These are phyloP conservation scores for Polyommatus iphigenia DNA, from an alignment of 2,888 invertebrate genomes.

Conservation along the genomic window DNA sequence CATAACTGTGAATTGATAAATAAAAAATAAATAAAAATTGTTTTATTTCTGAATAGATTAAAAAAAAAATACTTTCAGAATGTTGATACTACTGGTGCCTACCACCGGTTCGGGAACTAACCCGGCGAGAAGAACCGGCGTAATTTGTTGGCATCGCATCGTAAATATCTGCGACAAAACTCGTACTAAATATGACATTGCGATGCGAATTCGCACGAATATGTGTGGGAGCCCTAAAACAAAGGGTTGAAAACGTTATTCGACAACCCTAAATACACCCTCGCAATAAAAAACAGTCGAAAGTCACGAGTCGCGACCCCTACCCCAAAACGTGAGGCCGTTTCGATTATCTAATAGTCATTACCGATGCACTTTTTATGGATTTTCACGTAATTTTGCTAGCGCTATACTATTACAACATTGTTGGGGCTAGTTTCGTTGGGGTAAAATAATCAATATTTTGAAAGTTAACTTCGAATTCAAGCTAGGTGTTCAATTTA, in stretches of 20 bases:
- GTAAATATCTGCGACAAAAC: too few relatives aligned
- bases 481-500: not conserved
- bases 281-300: slow-evolving; percentile 36
- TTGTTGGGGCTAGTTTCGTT: not conserved
- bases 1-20: too few relatives aligned
- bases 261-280: slow-evolving; percentile 43
- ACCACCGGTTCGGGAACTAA: too few relatives aligned
- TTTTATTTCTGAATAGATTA: too few relatives aligned
- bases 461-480: not conserved
- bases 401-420: not conserved
- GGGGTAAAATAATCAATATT: not conserved
- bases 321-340: slow-evolving; percentile 35
- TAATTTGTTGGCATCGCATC: too few relatives aligned
- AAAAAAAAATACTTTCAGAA: too few relatives aligned
- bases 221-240: not conserved
- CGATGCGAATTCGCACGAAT: too few relatives aligned
- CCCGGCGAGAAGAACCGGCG: too few relatives aligned
- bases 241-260: not conserved
- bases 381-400: slow-evolving; percentile 18
- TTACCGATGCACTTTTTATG: slow-evolving; percentile 25
- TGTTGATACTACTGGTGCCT: too few relatives aligned
- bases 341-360: slow-evolving; percentile 25
- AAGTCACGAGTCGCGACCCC: slow-evolving; percentile 39
- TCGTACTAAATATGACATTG: too few relatives aligned
- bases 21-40: too few relatives aligned